phyloP scores from a whole-genome alignment of 2,113 vertebrate species.

The Hemibagrus wyckioides region DNA sequence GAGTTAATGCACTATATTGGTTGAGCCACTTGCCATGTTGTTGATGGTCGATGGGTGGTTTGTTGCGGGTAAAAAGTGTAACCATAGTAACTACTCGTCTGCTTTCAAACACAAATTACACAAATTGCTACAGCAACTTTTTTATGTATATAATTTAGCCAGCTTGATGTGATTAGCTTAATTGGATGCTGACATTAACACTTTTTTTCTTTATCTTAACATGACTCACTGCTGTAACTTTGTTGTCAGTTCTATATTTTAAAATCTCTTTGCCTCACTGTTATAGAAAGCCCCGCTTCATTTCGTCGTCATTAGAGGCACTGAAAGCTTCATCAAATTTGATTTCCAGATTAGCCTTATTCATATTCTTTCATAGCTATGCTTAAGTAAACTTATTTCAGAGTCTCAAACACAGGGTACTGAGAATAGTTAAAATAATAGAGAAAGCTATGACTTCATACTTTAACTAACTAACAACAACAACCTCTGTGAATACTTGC shows the following conservation, averaged over 20 bases:
- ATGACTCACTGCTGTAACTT: not conserved
- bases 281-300: not conserved
- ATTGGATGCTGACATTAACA: not conserved
- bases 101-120: not conserved
- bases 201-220: not conserved
- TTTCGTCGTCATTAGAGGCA: not conserved
- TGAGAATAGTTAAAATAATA: not conserved
- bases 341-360: not conserved
- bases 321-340: not conserved
- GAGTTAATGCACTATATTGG: not conserved
- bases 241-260: not conserved
- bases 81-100: not conserved
- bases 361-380: not conserved
- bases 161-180: not conserved
- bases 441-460: not conserved
- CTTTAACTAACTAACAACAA: not conserved
- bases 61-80: not conserved
- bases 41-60: not conserved
- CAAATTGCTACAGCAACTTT: not conserved
- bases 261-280: not conserved
- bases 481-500: not conserved
- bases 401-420: not conserved
- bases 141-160: not conserved
- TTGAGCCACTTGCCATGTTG: not conserved
- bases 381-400: not conserved